Evolutionary conservation across 2,888 invertebrate species (phyloP).

Genomic region (Epistrophella euchroma): DNA sequence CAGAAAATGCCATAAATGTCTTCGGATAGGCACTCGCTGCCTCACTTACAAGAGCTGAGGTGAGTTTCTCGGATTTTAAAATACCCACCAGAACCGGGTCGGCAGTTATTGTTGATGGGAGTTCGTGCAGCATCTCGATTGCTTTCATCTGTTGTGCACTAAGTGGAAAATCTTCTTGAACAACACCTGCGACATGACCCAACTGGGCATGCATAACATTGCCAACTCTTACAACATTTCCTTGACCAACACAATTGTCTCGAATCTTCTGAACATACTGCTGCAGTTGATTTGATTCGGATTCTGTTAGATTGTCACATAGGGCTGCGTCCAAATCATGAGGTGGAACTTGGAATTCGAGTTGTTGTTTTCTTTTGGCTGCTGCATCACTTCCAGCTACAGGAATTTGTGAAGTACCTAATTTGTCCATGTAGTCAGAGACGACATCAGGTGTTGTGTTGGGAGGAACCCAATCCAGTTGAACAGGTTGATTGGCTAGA

Average conservation of each 20-base stretch:
- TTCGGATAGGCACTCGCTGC: slow-evolving; percentile 78
- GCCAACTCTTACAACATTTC: slow-evolving; percentile 88
- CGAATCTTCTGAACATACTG: slow-evolving; percentile 87
- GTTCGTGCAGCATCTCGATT: slow-evolving; percentile 77
- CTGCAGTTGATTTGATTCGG: slow-evolving; percentile 85
- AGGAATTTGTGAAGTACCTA: slow-evolving; percentile 90
- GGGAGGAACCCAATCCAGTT: slow-evolving; percentile 91
- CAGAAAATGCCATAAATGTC: slow-evolving; percentile 80
- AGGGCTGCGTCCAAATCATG: slow-evolving; percentile 89
- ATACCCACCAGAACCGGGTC: slow-evolving; percentile 79
- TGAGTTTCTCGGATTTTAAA: slow-evolving; percentile 79
- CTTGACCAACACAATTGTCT: slow-evolving; percentile 90
- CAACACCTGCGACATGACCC: slow-evolving; percentile 80
- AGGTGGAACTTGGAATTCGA: slow-evolving; percentile 93
- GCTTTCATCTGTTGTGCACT: slow-evolving; percentile 69
- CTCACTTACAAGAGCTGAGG: slow-evolving; percentile 77
- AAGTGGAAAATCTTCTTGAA: slow-evolving; percentile 48
- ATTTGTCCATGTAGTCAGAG: slow-evolving; percentile 87
- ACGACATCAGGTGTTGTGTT: slow-evolving; percentile 88
- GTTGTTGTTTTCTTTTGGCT: slow-evolving; percentile 89
- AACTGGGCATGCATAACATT: slow-evolving; percentile 80
- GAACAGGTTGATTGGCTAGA: slow-evolving; percentile 86
- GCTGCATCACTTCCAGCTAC: slow-evolving; percentile 93
- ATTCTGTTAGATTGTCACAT: slow-evolving; percentile 84
- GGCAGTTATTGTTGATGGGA: slow-evolving; percentile 73